Conservation (phyloP, 2,888 invertebrate species). For the Euphydryas editha region DNA sequence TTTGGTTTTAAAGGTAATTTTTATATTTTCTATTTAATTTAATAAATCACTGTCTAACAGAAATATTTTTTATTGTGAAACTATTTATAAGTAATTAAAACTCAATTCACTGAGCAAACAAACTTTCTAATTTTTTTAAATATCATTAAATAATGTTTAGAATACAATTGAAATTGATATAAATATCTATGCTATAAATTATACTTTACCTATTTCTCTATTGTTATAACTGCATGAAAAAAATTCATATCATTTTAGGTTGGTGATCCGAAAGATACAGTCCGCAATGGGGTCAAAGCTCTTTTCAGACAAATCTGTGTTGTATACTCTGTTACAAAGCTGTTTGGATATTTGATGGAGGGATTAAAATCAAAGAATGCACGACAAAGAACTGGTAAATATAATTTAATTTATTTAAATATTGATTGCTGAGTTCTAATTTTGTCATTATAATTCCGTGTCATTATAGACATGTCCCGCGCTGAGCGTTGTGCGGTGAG, state of each 20-base stretch:
- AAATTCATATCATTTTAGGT: slow-evolving; percentile 78
- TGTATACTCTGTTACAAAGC: slow-evolving; percentile 94
- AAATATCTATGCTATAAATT: too few relatives aligned
- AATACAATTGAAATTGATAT: too few relatives aligned
- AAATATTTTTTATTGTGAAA: too few relatives aligned
- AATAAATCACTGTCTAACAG: too few relatives aligned
- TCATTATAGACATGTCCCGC: too few relatives aligned
- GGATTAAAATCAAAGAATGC: slow-evolving; percentile 98
- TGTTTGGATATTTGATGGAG: slow-evolving; percentile 96
- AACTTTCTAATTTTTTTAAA: too few relatives aligned
- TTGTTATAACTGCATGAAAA: background rate
- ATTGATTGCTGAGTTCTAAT: background rate
- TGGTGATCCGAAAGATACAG: slow-evolving; percentile 98
- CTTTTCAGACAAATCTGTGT: slow-evolving; percentile 93
- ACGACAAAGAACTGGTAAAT: slow-evolving; percentile 92
- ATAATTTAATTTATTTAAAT: background rate
- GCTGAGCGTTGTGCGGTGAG: too few relatives aligned
- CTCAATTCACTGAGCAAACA: too few relatives aligned
- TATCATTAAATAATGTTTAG: too few relatives aligned
- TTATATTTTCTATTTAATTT: background rate
- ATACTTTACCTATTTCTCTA: too few relatives aligned
- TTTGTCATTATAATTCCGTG: background rate
- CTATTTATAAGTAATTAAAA: too few relatives aligned
- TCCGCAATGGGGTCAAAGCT: slow-evolving; percentile 93
- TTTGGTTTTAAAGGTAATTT: slow-evolving; percentile 92